Base-by-base conservation (phyloP, 2,113 vertebrate genomes). In the Brienomyrus longianalis region DNA sequence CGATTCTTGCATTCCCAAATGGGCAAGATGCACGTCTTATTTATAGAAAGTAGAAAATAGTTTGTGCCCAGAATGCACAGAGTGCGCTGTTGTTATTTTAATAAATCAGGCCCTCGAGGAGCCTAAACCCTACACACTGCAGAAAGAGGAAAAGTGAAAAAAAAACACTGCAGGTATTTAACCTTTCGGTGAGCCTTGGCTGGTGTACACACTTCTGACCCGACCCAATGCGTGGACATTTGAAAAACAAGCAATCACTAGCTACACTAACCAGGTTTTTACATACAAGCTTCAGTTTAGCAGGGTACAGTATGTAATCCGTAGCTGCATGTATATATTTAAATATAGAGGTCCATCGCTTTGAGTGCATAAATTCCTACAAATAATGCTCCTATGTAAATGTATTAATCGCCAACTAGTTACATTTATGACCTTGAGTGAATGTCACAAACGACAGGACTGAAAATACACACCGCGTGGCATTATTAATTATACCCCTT, bases 31-130 rank as follows among this genome's bases (percentile, higher is more conserved):
- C 35, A 43, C 2, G 35, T 31, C 62, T 80, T 80, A 80, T 80
- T 80, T 80, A 80, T 80, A 80, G 74, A 80, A 80, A 80, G 35
- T 80, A 39, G 74, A 80, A 80, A 43, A 80, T 35, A 80, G 74
- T 80, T 80, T 43, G 74, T 43, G n/a, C 74, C 74, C 74, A 80
- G 15, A 80, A 80, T 80, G 74, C 35, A 43, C 74, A 80, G 35
- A 43, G 74, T 43, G 70, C 70, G 9, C 31, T 39, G 70, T 80
- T 80, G 74, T 80, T 80, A 80, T 80, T 80, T 80, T 80, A 80
- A 80, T 80, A 80, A 80, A 80, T 17, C 35, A 39, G 74, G 74
- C 31, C 74, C 74, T 80, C 13, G 10, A 43, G 35, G 35, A 80
- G 74, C 74, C 31, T 43, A 80, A 80, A 43, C 5, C 74, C 74